These are phyloP conservation scores for Stichodactyla helianthus DNA, from an alignment of 64 coral and sea anemone species.

Conservation along the genomic window DNA sequence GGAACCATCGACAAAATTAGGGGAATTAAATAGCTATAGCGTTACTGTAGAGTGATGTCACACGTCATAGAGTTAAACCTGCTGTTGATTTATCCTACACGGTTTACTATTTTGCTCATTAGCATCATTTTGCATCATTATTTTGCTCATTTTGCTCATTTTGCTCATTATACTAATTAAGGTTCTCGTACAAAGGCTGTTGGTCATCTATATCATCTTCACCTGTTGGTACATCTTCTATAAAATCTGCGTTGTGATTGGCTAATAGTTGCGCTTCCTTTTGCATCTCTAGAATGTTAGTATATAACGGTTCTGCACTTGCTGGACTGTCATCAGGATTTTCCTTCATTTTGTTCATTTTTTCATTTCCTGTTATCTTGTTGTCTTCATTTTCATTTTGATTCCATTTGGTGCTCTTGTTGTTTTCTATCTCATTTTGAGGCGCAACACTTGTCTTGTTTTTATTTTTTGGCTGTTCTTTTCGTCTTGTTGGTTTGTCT, in stretches of 20 bases:
- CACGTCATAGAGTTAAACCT: too few species aligned
- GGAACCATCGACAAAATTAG: too few species aligned
- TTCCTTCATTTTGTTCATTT: background rate
- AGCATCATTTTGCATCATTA: too few species aligned
- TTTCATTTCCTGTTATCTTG: too few species aligned
- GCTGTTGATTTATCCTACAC: background rate
- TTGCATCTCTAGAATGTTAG: background rate
- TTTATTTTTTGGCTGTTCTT: background rate
- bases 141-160: too few species aligned
- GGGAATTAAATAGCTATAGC: too few species aligned
- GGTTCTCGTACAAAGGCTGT: conserved; percentile 17
- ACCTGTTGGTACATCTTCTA: background rate
- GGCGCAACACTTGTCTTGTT: background rate
- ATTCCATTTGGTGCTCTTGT: background rate
- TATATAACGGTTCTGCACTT: conserved; percentile 2
- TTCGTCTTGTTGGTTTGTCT: background rate
- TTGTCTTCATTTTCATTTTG: too few species aligned
- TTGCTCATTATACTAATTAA: background rate
- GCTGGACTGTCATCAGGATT: background rate
- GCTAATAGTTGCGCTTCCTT: background rate
- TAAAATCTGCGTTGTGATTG: background rate
- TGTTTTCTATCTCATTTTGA: background rate
- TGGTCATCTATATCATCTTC: background rate
- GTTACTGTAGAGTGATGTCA: too few species aligned
- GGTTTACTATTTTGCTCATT: too few species aligned